phyloP scores from a whole-genome alignment of 2,888 invertebrate genomes.

The Agonopterix arenella region DNA sequence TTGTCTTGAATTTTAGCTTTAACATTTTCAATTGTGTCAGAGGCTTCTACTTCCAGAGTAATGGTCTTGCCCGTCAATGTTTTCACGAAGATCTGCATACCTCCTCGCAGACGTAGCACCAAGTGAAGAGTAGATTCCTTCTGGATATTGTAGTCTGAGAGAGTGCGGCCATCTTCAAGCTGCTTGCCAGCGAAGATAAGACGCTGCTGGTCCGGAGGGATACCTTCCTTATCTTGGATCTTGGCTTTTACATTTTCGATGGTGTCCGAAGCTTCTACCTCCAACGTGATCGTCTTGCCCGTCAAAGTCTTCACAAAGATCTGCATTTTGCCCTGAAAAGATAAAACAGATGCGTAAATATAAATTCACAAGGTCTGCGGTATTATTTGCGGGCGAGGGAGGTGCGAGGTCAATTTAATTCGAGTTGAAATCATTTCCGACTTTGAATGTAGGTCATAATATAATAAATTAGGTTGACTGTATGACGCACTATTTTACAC shows the following conservation, averaged over 20 bases:
- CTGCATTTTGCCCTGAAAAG: conserved; percentile 37
- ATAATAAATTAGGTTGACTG: not conserved
- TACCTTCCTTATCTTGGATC: conserved; percentile 16
- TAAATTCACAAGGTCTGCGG: not conserved
- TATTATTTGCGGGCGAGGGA: too few relatives aligned
- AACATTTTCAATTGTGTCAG: conserved; percentile 18
- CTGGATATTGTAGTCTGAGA: conserved; percentile 16
- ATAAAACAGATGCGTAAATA: conserved; percentile 2
- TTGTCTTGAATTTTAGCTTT: conserved; percentile 20
- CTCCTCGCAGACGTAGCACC: conserved; percentile 14
- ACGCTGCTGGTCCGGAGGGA: conserved; percentile 17
- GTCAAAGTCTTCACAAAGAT: conserved; percentile 24
- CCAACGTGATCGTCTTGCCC: conserved; percentile 11
- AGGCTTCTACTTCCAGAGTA: conserved; percentile 16
- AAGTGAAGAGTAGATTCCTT: conserved; percentile 15
- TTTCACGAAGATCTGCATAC: conserved; percentile 17
- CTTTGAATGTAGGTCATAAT: too few relatives aligned
- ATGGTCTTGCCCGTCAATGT: conserved; percentile 19
- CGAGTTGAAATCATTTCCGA: too few relatives aligned
- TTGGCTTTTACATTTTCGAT: conserved; percentile 17
- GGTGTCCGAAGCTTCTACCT: conserved; percentile 12
- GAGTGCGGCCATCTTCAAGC: conserved; percentile 15
- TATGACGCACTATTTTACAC: too few relatives aligned
- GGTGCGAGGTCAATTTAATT: too few relatives aligned
- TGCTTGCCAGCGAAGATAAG: conserved; percentile 16